Base-by-base conservation (phyloP, 2,113 vertebrate genomes). In the Pagrus major region DNA sequence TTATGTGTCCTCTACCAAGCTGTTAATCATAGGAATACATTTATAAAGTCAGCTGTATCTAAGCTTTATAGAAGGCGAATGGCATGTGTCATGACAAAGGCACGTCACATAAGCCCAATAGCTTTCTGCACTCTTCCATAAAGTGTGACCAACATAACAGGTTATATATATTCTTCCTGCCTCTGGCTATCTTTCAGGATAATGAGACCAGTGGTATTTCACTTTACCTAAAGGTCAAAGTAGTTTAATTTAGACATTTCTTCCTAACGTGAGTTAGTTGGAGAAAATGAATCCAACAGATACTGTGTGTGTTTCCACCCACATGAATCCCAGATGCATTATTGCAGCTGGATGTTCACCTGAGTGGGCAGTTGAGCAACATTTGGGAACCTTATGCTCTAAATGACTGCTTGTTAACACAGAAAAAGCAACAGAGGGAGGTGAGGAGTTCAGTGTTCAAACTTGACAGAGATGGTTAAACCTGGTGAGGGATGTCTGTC, bases 181-280 rank as follows among this genome's bases (percentile, higher is more conserved):
- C 69, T 85, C 49, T 31, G 29, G 66, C 74, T 67, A 81, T 83
- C 80, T 81, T 71, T 75, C 78, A 83, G 67, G 81, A 90, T 89
- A 92, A 92, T 92, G 88, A 92, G 89, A 87, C 76, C 70, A 71
- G 59, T 88, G 87, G 87, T 84, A 88, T 92, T 93, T 89, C 81
- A 84, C 72, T 74, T 78, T 73, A 76, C 56, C 54, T 83, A 88
- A 91, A 92, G 87, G 89, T 90, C 92, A 88, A 41, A 29, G 74
- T 73, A 83, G 76, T 91, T 92, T 89, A 80, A 88, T 88, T 89
- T 78, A 86, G 84, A 87, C 67, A 80, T 88, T 87, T 71, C 80
- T 76, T 55, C 66, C 29, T 78, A 88, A 85, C 23, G 49, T 64
- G 47, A 71, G 74, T 71, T 25, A 78, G 71, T 64, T 76, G 70